These are phyloP conservation scores for Patagioenas fasciata DNA, from an alignment of 2,113 vertebrate genomes.

Conservation along the genomic window DNA sequence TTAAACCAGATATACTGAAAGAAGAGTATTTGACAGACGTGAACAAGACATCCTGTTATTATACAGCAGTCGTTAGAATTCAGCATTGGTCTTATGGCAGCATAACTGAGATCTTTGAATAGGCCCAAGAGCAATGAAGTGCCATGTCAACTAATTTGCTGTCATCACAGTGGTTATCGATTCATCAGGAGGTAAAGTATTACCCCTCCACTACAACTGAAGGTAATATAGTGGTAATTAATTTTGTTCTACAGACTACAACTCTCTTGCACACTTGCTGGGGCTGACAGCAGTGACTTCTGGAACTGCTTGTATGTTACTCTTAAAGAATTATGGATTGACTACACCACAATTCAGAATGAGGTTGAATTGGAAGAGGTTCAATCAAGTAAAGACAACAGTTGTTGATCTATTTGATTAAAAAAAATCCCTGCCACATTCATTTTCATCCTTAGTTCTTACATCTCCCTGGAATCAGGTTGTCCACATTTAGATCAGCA, in stretches of 20 bases:
- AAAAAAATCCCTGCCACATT: rapidly evolving
- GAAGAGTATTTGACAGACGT: neutral
- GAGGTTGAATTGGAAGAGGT: neutral
- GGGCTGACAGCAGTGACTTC: neutral
- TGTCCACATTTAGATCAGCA: neutral
- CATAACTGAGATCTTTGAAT: neutral
- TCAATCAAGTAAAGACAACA: neutral
- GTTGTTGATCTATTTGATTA: neutral
- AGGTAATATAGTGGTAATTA: neutral
- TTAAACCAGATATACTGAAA: neutral
- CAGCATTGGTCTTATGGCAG: neutral
- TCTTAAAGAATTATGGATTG: neutral
- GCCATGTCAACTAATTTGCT: neutral
- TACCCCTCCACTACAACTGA: neutral
- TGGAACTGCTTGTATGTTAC: neutral
- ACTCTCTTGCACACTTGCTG: neutral
- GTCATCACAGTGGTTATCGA: neutral
- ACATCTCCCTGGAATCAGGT: neutral
- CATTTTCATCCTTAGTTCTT: neutral
- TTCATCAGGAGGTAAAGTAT: neutral
- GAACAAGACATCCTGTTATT: neutral
- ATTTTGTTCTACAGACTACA: neutral
- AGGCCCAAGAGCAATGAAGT: neutral
- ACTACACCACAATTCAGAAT: neutral
- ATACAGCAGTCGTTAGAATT: neutral